Conservation (phyloP, 2,113 vertebrate species). For the Brachypteracias leptosomus region DNA sequence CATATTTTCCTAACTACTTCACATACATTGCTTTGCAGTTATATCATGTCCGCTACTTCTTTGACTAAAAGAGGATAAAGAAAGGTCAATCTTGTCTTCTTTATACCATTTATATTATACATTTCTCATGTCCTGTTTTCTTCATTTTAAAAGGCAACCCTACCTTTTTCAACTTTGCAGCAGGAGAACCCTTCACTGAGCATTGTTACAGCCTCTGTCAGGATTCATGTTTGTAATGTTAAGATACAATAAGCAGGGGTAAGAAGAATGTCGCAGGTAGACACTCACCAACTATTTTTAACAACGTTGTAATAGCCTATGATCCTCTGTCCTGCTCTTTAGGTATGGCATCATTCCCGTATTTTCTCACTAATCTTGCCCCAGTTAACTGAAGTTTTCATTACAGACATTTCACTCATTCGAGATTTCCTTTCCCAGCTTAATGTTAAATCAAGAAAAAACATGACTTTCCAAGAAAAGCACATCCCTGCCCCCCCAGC, state of each 20-base stretch:
- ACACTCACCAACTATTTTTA: neutral
- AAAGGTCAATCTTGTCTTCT: neutral
- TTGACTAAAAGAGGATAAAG: neutral
- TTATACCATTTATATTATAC: neutral
- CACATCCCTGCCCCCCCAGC: too few species aligned
- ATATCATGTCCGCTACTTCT: neutral
- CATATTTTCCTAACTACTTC: conserved; percentile 44
- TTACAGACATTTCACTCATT: neutral
- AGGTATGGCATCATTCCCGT: neutral
- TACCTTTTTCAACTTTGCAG: too few species aligned
- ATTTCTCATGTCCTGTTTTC: neutral
- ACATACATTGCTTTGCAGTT: conserved; percentile 33
- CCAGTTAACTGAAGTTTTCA: fast-evolving
- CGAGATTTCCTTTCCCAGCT: too few species aligned
- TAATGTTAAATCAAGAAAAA: too few species aligned
- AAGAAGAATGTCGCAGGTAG: neutral
- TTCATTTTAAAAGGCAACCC: neutral
- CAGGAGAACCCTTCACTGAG: too few species aligned
- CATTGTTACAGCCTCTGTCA: neutral
- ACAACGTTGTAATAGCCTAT: fast-evolving
- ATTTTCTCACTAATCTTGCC: neutral
- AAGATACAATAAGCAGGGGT: neutral
- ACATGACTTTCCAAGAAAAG: too few species aligned
- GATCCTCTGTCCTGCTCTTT: neutral
- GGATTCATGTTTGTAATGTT: too few species aligned